Evolutionary conservation across 2,888 invertebrate species (phyloP), one percentile per base, ranked within the genome.

Genomic region (Galerucella calmariensis): DNA sequence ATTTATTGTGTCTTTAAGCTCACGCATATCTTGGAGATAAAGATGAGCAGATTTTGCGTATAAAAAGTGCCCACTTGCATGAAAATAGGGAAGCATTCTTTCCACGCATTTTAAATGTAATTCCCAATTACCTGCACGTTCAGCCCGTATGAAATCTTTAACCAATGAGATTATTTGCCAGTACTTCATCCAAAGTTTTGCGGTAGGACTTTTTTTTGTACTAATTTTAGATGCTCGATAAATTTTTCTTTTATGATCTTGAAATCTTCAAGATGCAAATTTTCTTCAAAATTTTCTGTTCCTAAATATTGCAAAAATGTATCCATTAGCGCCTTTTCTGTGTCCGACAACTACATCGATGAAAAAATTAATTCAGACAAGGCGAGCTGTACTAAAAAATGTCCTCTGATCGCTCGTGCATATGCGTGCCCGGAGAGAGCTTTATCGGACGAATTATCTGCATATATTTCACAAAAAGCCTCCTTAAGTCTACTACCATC

Each of bases 111-210:
- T 61, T 70, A 62, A 58, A 69, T 69, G 69, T 79, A 79, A 69
- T 68, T 82, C 73, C 80, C 81, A 84, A 79, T 83, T 80, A 70
- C 83, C 83, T 65, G 79, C 70, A 67, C 82, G 75, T 77, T 84
- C 82, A 75, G 83, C 83, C 66, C 79, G 75, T 68, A 82, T 81
- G 75, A 81, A 84, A 73, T 81, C 80, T 80, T 81, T 80, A 68
- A 81, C 72, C 56, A 83, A 66, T 67, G 79, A 75, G 61, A 82
- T 72, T 79, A 83, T 79, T 78, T 81, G 69, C 70, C 78, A 82
- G 75, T 83, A 82, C 74, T 81, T 81, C 65, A 84, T 59, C 80
- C 80, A 81, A 48, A 81, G 75, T 72, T 81, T 63, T 66, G 76
- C 72, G 48, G 80, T 81, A 73, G 79, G 78, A 67, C 81, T 56